Percentiles rank a stretch among this genome's conserved stretches.
These are phyloP conservation scores for Catharus ustulatus DNA, from an alignment of 2,797 vertebrate genomes.

Conservation along the genomic window DNA sequence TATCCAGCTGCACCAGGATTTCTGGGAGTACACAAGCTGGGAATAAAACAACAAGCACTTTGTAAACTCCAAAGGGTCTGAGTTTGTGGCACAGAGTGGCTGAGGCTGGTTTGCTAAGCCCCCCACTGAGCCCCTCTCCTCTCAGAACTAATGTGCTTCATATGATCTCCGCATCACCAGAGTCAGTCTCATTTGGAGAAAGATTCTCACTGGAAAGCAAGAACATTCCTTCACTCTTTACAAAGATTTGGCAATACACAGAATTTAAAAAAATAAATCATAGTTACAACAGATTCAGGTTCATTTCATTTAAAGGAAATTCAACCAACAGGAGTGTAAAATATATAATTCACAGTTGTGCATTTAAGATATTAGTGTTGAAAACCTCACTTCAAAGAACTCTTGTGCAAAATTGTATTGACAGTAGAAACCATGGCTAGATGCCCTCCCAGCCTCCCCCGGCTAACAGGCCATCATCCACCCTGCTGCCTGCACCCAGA, in stretches of 20 bases:
- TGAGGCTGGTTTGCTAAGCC: neutral
- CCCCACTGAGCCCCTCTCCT: neutral
- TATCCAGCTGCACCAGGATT: neutral
- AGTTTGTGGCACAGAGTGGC: neutral
- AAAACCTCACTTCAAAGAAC: slow-evolving; percentile 69
- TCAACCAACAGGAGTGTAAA: slow-evolving; percentile 68
- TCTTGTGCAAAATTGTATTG: slow-evolving; percentile 66
- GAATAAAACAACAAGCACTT: neutral
- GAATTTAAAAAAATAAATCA: slow-evolving; percentile 56
- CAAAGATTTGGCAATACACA: slow-evolving; percentile 67
- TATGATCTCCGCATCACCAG: slow-evolving; percentile 36
- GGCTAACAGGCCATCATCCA: neutral
- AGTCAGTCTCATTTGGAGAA: slow-evolving; percentile 28
- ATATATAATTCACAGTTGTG: slow-evolving; percentile 72
- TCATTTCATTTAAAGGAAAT: slow-evolving; percentile 61
- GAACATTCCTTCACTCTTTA: slow-evolving; percentile 59
- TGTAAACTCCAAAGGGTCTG: slow-evolving; percentile 2
- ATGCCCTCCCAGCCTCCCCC: neutral
- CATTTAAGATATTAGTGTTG: slow-evolving; percentile 68
- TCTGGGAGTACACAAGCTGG: neutral
- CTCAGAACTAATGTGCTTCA: neutral
- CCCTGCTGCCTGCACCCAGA: neutral
- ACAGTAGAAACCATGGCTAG: slow-evolving; percentile 62
- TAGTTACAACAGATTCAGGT: slow-evolving; percentile 62
- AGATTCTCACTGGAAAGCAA: slow-evolving; percentile 49